Base-by-base conservation (phyloP, 2,888 invertebrate species). In the Coenonympha glycerion region DNA sequence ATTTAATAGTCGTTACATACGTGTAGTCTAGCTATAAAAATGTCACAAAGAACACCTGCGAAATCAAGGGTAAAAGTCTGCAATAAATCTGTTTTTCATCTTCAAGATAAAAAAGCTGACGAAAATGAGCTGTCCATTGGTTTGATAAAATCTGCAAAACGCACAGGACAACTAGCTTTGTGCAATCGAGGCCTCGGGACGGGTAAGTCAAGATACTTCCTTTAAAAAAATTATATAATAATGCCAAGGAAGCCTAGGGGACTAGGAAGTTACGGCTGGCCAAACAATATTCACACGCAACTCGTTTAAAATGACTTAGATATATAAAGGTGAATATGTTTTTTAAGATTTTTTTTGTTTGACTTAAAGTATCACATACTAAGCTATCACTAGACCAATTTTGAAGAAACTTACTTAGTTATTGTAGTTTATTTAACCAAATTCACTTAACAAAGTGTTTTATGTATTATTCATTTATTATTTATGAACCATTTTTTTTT, bases 91-190 rank as follows among this genome's bases (percentile, higher is more conserved):
- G 69, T 94, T 44, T 94, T 94, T 79, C 92, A 93, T 69, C 87
- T 90, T 68, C 92, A 93, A 84, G 91, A 91, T 58, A 91, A 91
- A 79, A 89, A 89, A 55, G 91, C 92, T 58, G 92, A 93, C 66
- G 90, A 92, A 55, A 87, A 85, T 50, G 90, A 91, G 69, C 74
- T 95, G 55, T 90, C 94, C 22, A 88, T 89, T 49, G 90, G 90
- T 42, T 78, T 95, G 64, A 89, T 97, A 49, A 93, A 95, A 79
- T 90, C 91, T 58, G 95, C 95, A 3, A 90, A 95, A 65, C 92
- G 91, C 69, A 92, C 92, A 57, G 96, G 97, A 15, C 90, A 92
- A 61, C 83, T 97, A 33, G 94, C 93, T 86, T 88, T 97, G 61
- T 91, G 93, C 49, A 92, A 92, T 58, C 90, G 90, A 69, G 94